Conservation (phyloP, 2,113 vertebrate genomes). For the Mus musculus region DNA sequence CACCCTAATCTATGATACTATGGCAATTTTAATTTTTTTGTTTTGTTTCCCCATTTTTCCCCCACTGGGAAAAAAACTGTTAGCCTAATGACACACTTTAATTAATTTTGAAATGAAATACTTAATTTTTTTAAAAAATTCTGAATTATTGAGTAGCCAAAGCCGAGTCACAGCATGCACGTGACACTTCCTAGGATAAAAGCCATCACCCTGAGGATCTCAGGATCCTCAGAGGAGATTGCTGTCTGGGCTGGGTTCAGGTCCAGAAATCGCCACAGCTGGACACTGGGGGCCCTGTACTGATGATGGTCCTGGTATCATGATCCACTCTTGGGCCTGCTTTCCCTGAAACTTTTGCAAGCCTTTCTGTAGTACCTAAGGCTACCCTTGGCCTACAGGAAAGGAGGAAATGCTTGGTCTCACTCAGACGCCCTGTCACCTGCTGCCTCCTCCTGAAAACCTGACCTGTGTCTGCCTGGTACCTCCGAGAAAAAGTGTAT, state of each 20-base stretch:
- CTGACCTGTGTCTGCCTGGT: neutral
- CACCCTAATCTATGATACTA: neutral
- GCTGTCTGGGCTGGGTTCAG: neutral
- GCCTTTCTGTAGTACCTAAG: neutral
- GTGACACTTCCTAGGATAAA: neutral
- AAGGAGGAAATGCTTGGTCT: neutral
- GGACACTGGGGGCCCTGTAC: neutral
- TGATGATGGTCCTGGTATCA: neutral
- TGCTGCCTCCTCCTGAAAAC: neutral
- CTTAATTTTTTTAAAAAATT: neutral
- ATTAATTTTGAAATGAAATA: neutral
- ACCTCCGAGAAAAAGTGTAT: neutral
- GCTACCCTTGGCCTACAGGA: too few species aligned
- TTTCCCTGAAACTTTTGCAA: neutral
- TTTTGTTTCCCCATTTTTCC: neutral
- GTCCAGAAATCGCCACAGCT: neutral
- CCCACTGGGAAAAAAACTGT: neutral
- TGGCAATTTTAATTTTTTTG: conserved; percentile 9
- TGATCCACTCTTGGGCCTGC: fast-evolving
- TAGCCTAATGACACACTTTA: neutral
- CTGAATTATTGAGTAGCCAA: neutral
- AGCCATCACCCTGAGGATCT: neutral
- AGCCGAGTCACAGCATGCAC: neutral
- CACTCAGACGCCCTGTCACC: neutral
- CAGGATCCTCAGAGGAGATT: fast-evolving